These are phyloP conservation scores for Engraulis encrasicolus DNA, from an alignment of 2,113 vertebrate genomes.

Conservation along the genomic window DNA sequence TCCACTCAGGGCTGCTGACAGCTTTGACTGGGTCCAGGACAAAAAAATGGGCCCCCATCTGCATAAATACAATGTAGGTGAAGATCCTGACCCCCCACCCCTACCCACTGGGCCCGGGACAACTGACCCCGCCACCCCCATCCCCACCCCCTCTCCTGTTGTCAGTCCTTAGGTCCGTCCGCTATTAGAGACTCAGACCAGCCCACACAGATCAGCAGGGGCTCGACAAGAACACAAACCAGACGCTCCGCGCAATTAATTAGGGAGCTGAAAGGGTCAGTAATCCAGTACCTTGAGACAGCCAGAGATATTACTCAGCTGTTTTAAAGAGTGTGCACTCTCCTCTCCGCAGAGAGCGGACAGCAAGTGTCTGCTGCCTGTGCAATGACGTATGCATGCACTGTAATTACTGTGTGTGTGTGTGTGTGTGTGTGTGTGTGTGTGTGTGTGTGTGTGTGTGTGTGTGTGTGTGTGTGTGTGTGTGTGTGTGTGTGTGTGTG, in stretches of 20 bases:
- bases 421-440: not conserved
- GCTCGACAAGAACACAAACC: constrained; percentile 62
- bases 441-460: not conserved
- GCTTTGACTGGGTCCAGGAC: no score
- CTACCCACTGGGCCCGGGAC: no score
- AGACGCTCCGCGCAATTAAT: constrained; percentile 60
- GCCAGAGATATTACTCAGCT: constrained; percentile 60
- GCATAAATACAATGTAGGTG: no score
- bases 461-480: not conserved
- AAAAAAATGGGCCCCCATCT: no score
- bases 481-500: not conserved
- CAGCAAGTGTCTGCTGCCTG: not conserved
- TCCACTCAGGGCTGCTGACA: no score
- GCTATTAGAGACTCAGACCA: constrained; percentile 40
- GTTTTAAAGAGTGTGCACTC: constrained; percentile 42
- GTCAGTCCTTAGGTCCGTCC: no score
- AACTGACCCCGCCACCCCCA: no score
- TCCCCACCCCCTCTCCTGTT: no score
- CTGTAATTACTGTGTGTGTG: not conserved
- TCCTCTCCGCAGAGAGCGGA: not conserved
- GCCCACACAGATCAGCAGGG: constrained; percentile 58
- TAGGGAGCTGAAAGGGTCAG: constrained; percentile 45
- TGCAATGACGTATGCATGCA: not conserved
- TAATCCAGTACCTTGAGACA: constrained; percentile 31
- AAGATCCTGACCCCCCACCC: no score